These are phyloP conservation scores for Euplexia lucipara DNA, from an alignment of 2,888 invertebrate species.

Conservation along the genomic window DNA sequence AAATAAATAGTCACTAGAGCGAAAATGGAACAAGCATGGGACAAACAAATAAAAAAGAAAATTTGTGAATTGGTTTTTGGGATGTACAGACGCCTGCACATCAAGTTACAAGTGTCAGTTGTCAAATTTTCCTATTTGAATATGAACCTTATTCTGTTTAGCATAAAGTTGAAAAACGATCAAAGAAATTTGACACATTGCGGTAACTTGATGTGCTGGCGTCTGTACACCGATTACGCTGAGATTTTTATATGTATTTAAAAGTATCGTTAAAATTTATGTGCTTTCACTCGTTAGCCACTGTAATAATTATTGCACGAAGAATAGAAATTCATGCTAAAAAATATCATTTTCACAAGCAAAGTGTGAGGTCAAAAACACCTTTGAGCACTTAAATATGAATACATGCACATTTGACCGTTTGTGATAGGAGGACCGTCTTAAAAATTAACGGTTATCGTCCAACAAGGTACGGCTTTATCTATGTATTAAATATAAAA, in stretches of 20 bases:
- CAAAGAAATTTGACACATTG: too few relatives aligned
- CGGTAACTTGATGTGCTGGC: neutral
- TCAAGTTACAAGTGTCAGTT: too few relatives aligned
- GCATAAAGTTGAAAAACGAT: too few relatives aligned
- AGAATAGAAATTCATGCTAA: neutral
- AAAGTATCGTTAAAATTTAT: neutral
- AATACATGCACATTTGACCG: constrained; percentile 12
- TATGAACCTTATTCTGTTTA: too few relatives aligned
- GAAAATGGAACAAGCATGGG: too few relatives aligned
- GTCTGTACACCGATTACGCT: neutral
- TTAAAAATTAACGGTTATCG: constrained; percentile 54
- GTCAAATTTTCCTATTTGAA: too few relatives aligned
- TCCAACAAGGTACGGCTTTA: constrained; percentile 27
- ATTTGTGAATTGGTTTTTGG: too few relatives aligned
- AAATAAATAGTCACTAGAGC: too few relatives aligned
- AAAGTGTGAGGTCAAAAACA: constrained; percentile 17
- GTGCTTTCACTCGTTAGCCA: neutral
- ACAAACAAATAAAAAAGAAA: too few relatives aligned
- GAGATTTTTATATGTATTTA: too few relatives aligned
- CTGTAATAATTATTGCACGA: constrained; percentile 2
- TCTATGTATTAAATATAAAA: constrained; percentile 47
- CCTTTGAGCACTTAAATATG: constrained; percentile 11
- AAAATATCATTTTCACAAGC: neutral
- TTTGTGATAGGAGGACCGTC: constrained; percentile 32
- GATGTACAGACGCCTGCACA: too few relatives aligned